Percentiles rank a stretch among this genome's conserved stretches.
Conservation (phyloP, 2,113 vertebrate species). For the Bubo bubo region DNA sequence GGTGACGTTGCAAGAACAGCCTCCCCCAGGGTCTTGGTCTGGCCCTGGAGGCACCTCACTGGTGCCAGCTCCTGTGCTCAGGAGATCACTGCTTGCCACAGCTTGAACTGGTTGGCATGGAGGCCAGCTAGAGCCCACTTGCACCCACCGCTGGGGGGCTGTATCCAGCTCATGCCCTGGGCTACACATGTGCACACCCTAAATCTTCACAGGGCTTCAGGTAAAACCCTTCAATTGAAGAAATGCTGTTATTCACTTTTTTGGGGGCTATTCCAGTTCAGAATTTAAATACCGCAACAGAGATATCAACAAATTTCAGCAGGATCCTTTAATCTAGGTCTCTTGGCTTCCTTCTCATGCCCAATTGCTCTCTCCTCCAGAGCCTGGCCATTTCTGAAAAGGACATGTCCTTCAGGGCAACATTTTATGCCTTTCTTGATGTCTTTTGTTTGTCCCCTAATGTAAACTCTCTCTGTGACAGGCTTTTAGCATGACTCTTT, state of each 20-base stretch:
- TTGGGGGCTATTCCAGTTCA: background rate
- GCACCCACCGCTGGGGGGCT: accelerated
- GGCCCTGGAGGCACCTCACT: background rate
- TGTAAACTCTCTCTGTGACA: background rate
- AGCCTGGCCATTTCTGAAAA: background rate
- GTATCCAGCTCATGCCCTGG: background rate
- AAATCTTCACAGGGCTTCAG: background rate
- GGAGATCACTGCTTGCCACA: background rate
- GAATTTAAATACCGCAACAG: background rate
- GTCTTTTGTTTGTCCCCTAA: background rate
- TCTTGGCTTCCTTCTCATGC: background rate
- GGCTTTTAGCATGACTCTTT: slow-evolving; percentile 24
- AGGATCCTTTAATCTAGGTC: background rate
- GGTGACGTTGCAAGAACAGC: background rate
- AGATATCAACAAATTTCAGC: background rate
- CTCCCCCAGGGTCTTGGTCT: background rate
- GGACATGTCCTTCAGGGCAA: background rate
- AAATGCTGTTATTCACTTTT: background rate
- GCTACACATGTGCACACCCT: accelerated
- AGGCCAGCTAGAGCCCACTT: background rate
- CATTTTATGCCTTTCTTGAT: background rate
- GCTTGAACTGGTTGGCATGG: background rate
- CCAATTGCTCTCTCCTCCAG: background rate
- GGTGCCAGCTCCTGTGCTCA: background rate
- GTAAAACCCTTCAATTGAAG: background rate